Conservation (phyloP, 2,113 vertebrate genomes). For the Anolis sagrei region DNA sequence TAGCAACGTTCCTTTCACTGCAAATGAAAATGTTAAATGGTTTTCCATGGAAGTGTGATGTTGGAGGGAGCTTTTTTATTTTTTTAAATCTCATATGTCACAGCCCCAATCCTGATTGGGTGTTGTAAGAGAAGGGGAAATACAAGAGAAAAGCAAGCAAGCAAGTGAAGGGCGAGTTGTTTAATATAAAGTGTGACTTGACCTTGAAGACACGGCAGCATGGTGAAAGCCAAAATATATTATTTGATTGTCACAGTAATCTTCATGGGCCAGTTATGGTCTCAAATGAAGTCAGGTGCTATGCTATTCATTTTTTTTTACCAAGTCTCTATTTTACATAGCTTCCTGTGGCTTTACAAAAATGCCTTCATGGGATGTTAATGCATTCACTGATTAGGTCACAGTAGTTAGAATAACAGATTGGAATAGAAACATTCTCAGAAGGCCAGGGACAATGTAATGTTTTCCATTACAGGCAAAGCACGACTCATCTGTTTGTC, state of each 20-base stretch:
- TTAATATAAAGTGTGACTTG: neutral
- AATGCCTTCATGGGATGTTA: conserved; percentile 33
- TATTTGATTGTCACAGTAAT: neutral
- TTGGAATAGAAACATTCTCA: conserved; percentile 14
- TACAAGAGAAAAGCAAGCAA: too few relatives aligned
- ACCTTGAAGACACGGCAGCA: neutral
- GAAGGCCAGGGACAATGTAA: conserved; percentile 30
- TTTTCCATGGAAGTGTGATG: neutral
- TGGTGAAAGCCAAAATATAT: neutral
- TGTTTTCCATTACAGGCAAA: conserved; percentile 45
- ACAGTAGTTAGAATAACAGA: conserved; percentile 29
- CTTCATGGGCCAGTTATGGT: neutral
- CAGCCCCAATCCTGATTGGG: neutral
- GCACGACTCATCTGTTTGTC: conserved; percentile 35
- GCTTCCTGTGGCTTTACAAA: conserved; percentile 11
- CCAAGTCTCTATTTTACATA: neutral
- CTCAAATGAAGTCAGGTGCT: conserved; percentile 1
- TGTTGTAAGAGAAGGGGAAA: neutral
- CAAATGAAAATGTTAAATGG: neutral
- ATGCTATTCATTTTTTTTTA: conserved; percentile 1
- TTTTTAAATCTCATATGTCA: neutral
- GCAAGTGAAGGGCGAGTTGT: too few relatives aligned
- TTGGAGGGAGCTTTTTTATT: neutral
- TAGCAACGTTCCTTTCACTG: neutral
- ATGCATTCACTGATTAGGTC: conserved; percentile 27